Percentiles rank a stretch among this genome's conserved stretches.
Conservation (phyloP, 2,797 vertebrate genomes). For the Salmo trutta region DNA sequence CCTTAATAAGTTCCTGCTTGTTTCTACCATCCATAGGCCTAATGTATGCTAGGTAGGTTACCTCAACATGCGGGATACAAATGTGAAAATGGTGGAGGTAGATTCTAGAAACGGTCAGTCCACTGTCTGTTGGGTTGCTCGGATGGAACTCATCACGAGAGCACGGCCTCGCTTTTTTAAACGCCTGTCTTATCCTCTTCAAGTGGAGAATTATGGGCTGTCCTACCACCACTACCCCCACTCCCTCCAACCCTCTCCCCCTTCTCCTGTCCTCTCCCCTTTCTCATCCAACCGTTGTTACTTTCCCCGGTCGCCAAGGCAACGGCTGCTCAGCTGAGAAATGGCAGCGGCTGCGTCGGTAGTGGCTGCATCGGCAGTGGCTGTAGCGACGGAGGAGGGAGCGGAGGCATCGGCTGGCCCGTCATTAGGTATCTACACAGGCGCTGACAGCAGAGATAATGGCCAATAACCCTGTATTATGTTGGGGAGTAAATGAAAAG, state of each 20-base stretch:
- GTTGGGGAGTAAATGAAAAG: conserved; percentile 81
- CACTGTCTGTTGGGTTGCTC: background rate
- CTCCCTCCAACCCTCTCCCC: background rate
- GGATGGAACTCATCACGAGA: conserved; percentile 42
- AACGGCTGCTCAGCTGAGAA: conserved; percentile 88
- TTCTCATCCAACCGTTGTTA: background rate
- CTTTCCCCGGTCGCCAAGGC: conserved; percentile 79
- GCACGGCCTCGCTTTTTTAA: conserved; percentile 35
- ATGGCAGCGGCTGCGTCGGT: conserved; percentile 78
- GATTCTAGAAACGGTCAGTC: background rate
- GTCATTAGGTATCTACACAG: conserved; percentile 95
- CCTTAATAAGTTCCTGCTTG: background rate
- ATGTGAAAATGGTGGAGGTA: conserved; percentile 15
- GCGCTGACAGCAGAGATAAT: conserved; percentile 96
- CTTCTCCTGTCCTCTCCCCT: too few species aligned
- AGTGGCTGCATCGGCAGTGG: conserved; percentile 19
- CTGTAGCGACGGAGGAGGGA: background rate
- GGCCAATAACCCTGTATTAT: conserved; percentile 93
- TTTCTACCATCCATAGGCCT: background rate
- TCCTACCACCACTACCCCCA: background rate
- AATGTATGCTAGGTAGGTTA: conserved; percentile 15
- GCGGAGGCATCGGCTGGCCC: conserved; percentile 56
- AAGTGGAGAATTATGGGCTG: conserved; percentile 55
- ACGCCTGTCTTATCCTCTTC: conserved; percentile 62
- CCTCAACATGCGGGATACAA: conserved; percentile 13